Base-by-base conservation (phyloP, 37 sponge, comb jelly and placozoan species). In the Ephydatia muelleri region DNA sequence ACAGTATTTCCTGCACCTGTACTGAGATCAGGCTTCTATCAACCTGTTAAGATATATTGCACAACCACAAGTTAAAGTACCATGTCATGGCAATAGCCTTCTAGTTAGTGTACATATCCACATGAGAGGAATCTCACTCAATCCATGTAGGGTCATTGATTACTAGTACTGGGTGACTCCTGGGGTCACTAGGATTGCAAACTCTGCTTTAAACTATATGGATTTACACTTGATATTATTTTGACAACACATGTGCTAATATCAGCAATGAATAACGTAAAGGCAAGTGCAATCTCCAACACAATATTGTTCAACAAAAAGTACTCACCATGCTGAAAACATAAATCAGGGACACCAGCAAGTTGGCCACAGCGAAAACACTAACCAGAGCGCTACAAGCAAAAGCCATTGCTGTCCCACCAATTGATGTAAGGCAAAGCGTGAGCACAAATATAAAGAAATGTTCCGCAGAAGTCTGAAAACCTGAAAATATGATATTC, bases 401-500 rank as follows among this genome's bases (percentile, higher is more conserved):
- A 48, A 92, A 92, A 11, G 88, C 81, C 48, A 88, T 37, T 33
- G 86, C 73, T 26, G 89, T 33, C 2, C 88, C 88, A 48, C 69
- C 82, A 31, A 84, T 49, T 22, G 93, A 78, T 23, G 89, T 92
- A 68, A 88, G 69, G 43, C 85, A 43, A 38, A 92, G 67, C 2
- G 89, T 88, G 40, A 92, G 79, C 34, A 78, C 27, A 70, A 82
- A 92, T 38, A 92, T 88, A 49, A 81, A 84, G 68, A 83, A 88
- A 70, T 88, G 80, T 8, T 8, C 76, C 26, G 39, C 82, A 47
- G 78, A 73, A 5, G 31, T 40, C 49, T 88, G 85, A 19, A 92
- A 84, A 13, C 88, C 90, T 89, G 35, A 27, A 79, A 38, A 38
- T 8, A 1, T 6, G n/a, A 80, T 79, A 11, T 80, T 4, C 72